Conservation (phyloP, 1,140 invertebrate species). For the Drosophila funebris region DNA sequence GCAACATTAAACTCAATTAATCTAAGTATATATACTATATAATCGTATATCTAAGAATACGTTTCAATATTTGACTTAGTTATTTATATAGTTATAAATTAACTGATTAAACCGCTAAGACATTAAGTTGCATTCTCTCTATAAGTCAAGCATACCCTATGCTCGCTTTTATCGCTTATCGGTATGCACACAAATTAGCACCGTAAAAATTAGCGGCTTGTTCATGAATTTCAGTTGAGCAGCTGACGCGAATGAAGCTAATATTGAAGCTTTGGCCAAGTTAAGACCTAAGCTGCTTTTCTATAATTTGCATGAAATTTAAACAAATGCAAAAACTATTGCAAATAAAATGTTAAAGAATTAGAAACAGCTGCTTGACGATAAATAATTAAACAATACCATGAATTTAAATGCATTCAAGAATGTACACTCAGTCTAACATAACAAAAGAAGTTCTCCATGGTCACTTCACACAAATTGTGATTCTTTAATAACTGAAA, state of each 20-base stretch:
- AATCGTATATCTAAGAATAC: no score
- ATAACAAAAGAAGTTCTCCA: neutral
- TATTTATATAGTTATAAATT: no score
- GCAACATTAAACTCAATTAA: no score
- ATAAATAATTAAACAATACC: neutral
- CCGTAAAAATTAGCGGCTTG: slow-evolving; percentile 64
- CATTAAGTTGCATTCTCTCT: neutral
- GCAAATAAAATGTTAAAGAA: slow-evolving; percentile 43
- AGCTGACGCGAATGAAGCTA: slow-evolving; percentile 25
- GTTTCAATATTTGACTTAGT: no score
- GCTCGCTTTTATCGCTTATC: neutral
- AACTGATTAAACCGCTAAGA: no score
- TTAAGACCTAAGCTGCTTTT: neutral
- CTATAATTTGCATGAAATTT: slow-evolving; percentile 16
- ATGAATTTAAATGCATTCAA: neutral
- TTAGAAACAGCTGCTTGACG: slow-evolving; percentile 44
- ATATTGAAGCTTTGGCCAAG: slow-evolving; percentile 1
- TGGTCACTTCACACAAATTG: neutral
- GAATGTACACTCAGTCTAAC: neutral
- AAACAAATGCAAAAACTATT: slow-evolving; percentile 44
- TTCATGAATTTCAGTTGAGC: slow-evolving; percentile 48
- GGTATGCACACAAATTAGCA: slow-evolving; percentile 33
- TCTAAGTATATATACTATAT: no score
- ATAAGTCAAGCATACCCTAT: neutral
- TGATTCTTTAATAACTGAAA: neutral